Base-by-base conservation (phyloP, 2,113 vertebrate genomes). In the Thermophis baileyi region DNA sequence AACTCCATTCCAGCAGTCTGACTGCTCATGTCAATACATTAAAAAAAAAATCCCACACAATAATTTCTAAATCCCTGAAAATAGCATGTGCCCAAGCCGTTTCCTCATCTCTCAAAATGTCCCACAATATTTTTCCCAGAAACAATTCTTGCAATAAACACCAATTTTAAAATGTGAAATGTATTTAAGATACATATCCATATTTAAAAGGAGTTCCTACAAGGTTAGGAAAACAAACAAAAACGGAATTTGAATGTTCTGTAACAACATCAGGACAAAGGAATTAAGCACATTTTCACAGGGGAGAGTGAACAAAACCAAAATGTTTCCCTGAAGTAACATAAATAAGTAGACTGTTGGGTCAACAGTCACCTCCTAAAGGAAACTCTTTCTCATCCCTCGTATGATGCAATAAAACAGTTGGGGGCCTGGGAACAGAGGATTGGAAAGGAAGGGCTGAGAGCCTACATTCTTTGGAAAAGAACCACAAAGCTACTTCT, bases 31-130 rank as follows among this genome's bases (percentile, higher is more conserved):
- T 93, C 22, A 69, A 87, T 94, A 25, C 92, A 90, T 95, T 95
- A 92, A 93, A 95, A 54, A 90, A 88, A 44, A 90, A 95, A 93
- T 35, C 14, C 63, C 30, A 69, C 95, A 95, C 96, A 95, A 96
- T 94, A 30, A 74, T 91, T 93, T 94, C 85, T 94, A 93, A 92
- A 93, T 51, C 88, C 89, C 89, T 94, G 91, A 94, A 91, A 92
- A 81, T 24, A 95, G 91, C 46, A 89, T 95, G 92, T 93, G 94
- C 94, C 4, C 57, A 92, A 57, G 94, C 89, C 60, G 90, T 14
- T 94, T 91, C 57, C 40, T 10, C 94, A 54, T 95, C 12, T 57
- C 47, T 55, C 16, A 20, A 69, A 30, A 11, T 46, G 35, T 85
- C 53, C 92, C 90, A 90, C 90, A 89, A 63, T 88, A 94, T 69